A percentile compares a stretch with the other conserved stretches of the same genome.
Conservation (phyloP, 2,797 vertebrate genomes). For the Sarcoramphus papa region DNA sequence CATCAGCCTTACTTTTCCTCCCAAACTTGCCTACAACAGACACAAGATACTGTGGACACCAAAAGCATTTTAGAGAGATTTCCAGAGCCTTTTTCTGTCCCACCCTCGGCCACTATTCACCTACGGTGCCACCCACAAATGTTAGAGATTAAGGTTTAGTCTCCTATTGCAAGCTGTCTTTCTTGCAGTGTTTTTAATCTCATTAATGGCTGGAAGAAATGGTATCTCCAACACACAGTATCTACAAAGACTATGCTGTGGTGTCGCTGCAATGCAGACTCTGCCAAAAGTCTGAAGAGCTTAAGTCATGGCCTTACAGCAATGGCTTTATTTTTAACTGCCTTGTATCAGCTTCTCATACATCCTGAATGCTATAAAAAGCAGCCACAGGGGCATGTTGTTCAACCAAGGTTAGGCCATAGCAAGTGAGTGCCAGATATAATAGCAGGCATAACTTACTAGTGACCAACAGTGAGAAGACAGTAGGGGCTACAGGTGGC, state of each 20-base stretch:
- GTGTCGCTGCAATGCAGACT: neutral
- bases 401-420: neutral
- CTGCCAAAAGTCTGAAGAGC: neutral
- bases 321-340: neutral
- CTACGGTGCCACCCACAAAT: neutral
- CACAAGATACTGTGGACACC: conserved; percentile 24
- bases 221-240: neutral
- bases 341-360: neutral
- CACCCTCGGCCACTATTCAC: neutral
- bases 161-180: neutral
- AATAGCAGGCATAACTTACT: neutral
- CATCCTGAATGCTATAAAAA: conserved; percentile 11
- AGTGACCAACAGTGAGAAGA: neutral
- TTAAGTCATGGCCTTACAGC: neutral
- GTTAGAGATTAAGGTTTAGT: neutral
- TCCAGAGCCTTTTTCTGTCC: neutral
- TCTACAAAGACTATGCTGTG: neutral
- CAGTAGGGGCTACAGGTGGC: neutral
- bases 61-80: conserved; percentile 27
- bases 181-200: neutral
- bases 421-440: neutral
- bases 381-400: neutral
- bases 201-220: neutral
- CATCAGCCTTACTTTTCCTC: conserved; percentile 89
- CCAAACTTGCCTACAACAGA: conserved; percentile 84